Percentiles rank a stretch among this genome's conserved stretches.
These are phyloP conservation scores for Triplophysa bombifrons DNA, from an alignment of 2,797 vertebrate genomes.

Conservation along the genomic window DNA sequence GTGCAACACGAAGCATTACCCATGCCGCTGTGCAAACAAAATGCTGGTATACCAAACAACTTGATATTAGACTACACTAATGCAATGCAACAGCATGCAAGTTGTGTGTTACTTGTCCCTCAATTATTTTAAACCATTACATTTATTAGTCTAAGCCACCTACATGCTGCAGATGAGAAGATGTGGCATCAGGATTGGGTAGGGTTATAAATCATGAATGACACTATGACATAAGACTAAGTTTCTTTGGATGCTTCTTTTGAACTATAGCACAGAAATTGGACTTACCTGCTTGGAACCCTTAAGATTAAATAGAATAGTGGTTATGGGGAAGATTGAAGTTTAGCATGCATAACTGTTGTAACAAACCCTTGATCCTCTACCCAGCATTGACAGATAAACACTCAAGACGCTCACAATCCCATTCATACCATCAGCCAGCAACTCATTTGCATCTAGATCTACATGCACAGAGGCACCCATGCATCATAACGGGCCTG, in stretches of 20 bases:
- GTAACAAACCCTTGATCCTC: conserved; percentile 38
- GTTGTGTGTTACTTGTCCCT: conserved; percentile 52
- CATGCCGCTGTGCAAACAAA: conserved; percentile 61
- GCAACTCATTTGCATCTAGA: conserved; percentile 69
- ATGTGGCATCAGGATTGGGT: conserved; percentile 68
- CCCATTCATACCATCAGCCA: conserved; percentile 49
- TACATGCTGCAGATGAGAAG: conserved; percentile 69
- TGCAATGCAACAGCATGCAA: conserved; percentile 66
- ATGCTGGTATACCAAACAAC: conserved; percentile 35
- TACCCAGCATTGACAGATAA: conserved; percentile 52
- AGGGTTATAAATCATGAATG: conserved; percentile 55
- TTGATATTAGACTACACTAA: conserved; percentile 51
- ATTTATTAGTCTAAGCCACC: conserved; percentile 43
- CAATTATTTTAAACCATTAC: conserved; percentile 33
- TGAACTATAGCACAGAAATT: conserved; percentile 37
- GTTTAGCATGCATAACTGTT: conserved; percentile 66
- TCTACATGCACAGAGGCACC: conserved; percentile 97
- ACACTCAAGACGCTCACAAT: conserved; percentile 42
- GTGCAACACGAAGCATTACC: conserved; percentile 39
- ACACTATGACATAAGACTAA: conserved; percentile 59
- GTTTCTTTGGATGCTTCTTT: conserved; percentile 42
- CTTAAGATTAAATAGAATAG: conserved; percentile 4
- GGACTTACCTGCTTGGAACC: conserved; percentile 69
- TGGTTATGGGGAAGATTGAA: not conserved
- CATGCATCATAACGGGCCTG: conserved; percentile 88